phyloP scores from a whole-genome alignment of 2,888 invertebrate genomes.

The Carterocephalus palaemon region DNA sequence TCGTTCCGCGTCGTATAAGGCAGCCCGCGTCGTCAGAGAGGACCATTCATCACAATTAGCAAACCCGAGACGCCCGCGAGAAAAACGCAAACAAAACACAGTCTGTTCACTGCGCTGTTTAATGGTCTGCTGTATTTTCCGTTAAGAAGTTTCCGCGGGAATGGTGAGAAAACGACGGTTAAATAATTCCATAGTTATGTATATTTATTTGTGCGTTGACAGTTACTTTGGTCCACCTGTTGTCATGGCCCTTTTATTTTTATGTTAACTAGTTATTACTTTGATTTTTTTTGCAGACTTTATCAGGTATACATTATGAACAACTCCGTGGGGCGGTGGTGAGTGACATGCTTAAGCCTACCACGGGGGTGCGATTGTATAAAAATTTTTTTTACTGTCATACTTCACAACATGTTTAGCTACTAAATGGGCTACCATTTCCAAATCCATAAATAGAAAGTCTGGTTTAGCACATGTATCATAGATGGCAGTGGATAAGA shows the following conservation, averaged over 20 bases:
- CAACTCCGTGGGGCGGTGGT: too few relatives aligned
- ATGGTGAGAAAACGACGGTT: conserved; percentile 2
- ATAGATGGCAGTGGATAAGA: too few relatives aligned
- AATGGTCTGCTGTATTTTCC: conserved; percentile 16
- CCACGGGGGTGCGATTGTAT: too few relatives aligned
- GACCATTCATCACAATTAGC: conserved; percentile 38
- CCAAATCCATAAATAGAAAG: too few relatives aligned
- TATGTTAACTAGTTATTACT: too few relatives aligned
- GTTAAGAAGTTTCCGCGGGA: conserved; percentile 16
- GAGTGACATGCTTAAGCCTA: too few relatives aligned
- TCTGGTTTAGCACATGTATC: too few relatives aligned
- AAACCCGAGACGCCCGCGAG: conserved; percentile 12
- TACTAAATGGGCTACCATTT: too few relatives aligned
- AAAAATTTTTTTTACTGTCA: neutral
- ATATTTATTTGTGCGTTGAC: too few relatives aligned
- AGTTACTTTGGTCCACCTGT: too few relatives aligned
- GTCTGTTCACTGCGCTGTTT: conserved; percentile 10
- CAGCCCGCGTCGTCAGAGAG: conserved; percentile 10
- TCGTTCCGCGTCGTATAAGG: neutral
- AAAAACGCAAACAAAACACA: conserved; percentile 20
- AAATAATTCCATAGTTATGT: neutral
- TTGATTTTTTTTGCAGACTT: neutral
- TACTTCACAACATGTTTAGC: too few relatives aligned
- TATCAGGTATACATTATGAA: neutral
- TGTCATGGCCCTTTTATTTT: too few relatives aligned